Conservation (phyloP, 35 echinoderm and acorn worm species). For the Ptychodera flava region DNA sequence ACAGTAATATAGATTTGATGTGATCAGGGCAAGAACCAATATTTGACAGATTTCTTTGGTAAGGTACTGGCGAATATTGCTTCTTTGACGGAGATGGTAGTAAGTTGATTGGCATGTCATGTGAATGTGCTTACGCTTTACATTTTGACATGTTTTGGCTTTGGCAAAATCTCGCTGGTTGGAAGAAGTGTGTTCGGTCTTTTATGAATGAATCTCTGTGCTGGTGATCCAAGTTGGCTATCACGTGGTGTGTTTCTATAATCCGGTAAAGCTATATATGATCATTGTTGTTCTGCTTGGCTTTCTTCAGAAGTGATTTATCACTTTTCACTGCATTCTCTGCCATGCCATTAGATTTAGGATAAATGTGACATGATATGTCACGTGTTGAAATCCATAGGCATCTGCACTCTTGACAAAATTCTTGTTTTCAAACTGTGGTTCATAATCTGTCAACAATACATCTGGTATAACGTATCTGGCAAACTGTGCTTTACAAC, state of each 20-base stretch:
- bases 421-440: conserved; percentile 3
- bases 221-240: conserved; percentile 25
- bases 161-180: no score
- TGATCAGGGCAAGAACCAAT: no score
- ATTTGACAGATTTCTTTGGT: no score
- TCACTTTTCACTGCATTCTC: no score
- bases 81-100: no score
- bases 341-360: background rate
- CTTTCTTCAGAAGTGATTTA: no score
- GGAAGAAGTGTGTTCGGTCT: conserved; percentile 29
- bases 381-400: background rate
- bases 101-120: no score
- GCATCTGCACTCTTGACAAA: background rate
- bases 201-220: conserved; percentile 30
- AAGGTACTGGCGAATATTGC: no score
- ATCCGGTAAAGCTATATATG: conserved; percentile 22
- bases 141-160: background rate
- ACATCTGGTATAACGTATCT: conserved; percentile 12
- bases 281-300: background rate
- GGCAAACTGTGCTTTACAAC: conserved; percentile 47
- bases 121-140: no score
- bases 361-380: no score
- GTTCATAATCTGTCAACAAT: conserved; percentile 5
- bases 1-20: no score
- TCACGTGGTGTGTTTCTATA: conserved; percentile 22